phyloP scores from a whole-genome alignment of 2,888 invertebrate species.

The Hirtodrosophila duncani region DNA sequence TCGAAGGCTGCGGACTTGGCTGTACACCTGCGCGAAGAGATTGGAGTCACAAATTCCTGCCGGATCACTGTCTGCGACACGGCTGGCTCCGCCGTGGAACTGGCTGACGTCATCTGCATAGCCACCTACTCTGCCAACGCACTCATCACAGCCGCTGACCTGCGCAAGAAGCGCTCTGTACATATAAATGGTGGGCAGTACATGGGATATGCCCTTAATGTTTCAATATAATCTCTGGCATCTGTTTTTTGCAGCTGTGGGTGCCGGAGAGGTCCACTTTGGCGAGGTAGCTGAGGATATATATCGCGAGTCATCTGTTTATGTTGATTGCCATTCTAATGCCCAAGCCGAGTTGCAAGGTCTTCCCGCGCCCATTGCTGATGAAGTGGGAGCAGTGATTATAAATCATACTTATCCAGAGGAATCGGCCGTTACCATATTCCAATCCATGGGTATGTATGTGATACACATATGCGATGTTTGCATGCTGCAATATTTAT shows the following conservation, averaged over 20 bases:
- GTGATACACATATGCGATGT: too few species aligned
- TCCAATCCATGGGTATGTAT: conserved; percentile 83
- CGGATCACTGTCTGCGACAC: conserved; percentile 31
- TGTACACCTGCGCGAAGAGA: conserved; percentile 56
- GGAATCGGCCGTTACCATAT: conserved; percentile 79
- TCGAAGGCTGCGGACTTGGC: conserved; percentile 74
- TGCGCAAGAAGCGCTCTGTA: conserved; percentile 79
- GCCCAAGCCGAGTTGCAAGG: conserved; percentile 80
- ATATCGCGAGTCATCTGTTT: conserved; percentile 79
- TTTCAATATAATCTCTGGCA: not conserved
- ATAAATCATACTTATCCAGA: conserved; percentile 61
- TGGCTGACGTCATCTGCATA: conserved; percentile 83
- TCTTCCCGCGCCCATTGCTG: conserved; percentile 79
- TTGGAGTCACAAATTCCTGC: not conserved
- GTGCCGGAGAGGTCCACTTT: conserved; percentile 79
- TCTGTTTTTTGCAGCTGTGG: conserved; percentile 79
- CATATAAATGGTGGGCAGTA: conserved; percentile 82
- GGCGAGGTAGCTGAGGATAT: conserved; percentile 80
- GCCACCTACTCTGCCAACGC: conserved; percentile 80
- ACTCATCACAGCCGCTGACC: conserved; percentile 78
- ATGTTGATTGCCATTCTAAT: conserved; percentile 80
- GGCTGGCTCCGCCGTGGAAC: conserved; percentile 79
- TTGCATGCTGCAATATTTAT: too few species aligned
- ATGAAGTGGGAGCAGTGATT: conserved; percentile 81
- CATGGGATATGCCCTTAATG: too few species aligned